Evolutionary conservation across 35 echinoderm and acorn worm genomes (phyloP), one percentile per base, ranked within the genome.

Genomic region (Apostichopus japonicus): DNA sequence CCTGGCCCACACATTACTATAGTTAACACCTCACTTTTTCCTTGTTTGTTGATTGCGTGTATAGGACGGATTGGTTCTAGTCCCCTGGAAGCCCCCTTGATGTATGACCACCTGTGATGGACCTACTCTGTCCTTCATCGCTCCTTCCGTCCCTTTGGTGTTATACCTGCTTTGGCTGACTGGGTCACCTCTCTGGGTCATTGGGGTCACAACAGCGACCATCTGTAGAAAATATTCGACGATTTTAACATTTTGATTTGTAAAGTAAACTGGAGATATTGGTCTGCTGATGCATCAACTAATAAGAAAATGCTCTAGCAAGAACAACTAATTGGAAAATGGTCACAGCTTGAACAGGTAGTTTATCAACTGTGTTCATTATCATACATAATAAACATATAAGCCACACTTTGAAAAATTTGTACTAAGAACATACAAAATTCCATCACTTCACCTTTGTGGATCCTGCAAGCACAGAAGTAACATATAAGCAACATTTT

Each of bases 191-290:
- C 67, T 33, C 24, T 89, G 86, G n/a, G 86, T 89, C 86, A 89
- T 89, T 67, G 86, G 86, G 59, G 86, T 72, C 8, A 89, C 86
- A 21, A 89, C 86, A 25, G 86, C 86, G 8, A 89, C 86, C 86
- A 89, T 89, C 86, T 89, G 55, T 15, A 54, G 17, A 84, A 22
- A 84, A 15, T 16, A 10, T 13, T 53, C 8, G 16, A 86, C 5
- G 61, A 65, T 21, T 44, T 78, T 44, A 7, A 22, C 77, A 24
- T 22, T 78, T 24, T 78, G 8, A 8, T 23, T 44, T 24, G 77
- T 44, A 78, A 44, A 44, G 33, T 44, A 44, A 44, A 44, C 2
- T 44, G 1, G 33, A 44, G 33, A 44, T 44, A 3, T 44, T 44
- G 33, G 33, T 44, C 33, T 44, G 33, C 33, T 44, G 33, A 44